Evolutionary conservation across 2,797 vertebrate genomes (phyloP), one percentile per base, ranked within the genome.

Genomic region (Gouania willdenowi): DNA sequence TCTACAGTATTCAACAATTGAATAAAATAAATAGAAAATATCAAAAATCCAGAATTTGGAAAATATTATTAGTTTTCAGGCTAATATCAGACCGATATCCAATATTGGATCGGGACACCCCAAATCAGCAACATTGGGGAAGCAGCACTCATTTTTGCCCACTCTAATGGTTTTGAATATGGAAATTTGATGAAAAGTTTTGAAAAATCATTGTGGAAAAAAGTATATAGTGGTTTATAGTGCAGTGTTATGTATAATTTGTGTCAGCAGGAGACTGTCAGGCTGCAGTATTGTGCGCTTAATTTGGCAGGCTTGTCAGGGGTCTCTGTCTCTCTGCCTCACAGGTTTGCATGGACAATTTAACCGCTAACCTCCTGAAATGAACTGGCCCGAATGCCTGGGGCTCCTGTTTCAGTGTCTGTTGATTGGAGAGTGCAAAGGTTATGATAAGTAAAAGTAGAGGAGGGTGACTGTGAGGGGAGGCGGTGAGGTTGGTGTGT

Each of bases 341-440:
- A 85, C 79, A 67, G 88, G 76, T 81, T 87, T 86, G 85, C 87
- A 76, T 74, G 88, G 83, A 80, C 87, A 89, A 91, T 90, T 90
- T 88, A 89, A 89, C 87, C 81, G 85, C 84, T 89, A 88, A 90
- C 88, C 87, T 88, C 66, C 79, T 73, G 60, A 88, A 83, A 85
- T 87, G 88, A 88, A 79, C 78, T 61, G 59, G 76, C 68, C 64
- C 71, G 85, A 85, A 89, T 88, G 81, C 83, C 82, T 76, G 27
- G 1, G 77, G 82, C 72, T 89, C 82, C 29, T 33, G 83, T 91
- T 90, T 89, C 87, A 85, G 77, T 32, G 14, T 45, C 59, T 48
- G 42, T 61, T 66, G 60, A 78, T 73, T 59, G 51, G 53, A 47
- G 34, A 52, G 81, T 70, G 59, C 60, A 81, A 64, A 20, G 73